phyloP scores from a whole-genome alignment of 2,888 invertebrate species.

The Apodemia mormo region DNA sequence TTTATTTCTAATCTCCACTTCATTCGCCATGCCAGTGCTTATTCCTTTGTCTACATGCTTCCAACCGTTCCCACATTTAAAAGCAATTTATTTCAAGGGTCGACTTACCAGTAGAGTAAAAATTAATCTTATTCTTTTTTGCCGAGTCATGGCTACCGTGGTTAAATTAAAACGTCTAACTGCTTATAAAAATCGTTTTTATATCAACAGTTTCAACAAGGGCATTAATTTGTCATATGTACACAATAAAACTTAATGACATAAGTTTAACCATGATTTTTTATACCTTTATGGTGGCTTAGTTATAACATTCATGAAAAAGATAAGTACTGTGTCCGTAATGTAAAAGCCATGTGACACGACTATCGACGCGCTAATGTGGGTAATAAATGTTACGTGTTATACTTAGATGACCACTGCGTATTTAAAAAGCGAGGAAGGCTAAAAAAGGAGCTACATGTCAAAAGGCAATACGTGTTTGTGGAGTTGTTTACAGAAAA shows the following conservation, averaged over 20 bases:
- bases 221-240: neutral
- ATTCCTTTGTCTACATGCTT: constrained; percentile 58
- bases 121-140: constrained; percentile 72
- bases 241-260: neutral
- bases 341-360: no score
- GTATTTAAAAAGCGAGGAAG: no score
- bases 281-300: no score
- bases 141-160: constrained; percentile 77
- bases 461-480: no score
- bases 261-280: no score
- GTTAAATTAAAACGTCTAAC: constrained; percentile 68
- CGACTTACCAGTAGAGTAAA: constrained; percentile 52
- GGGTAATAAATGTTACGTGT: no score
- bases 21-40: constrained; percentile 45
- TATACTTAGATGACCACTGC: no score
- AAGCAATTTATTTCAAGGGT: constrained; percentile 61
- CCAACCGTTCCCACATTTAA: constrained; percentile 50
- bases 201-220: neutral
- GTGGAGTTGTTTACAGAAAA: no score
- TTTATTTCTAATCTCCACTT: constrained; percentile 55
- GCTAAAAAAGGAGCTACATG: no score
- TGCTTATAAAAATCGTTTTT: constrained; percentile 40
- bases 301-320: no score
- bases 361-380: no score
- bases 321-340: no score